Evolutionary conservation across 1,140 invertebrate genomes (phyloP).

Genomic region (Zelostemma sp.): DNA sequence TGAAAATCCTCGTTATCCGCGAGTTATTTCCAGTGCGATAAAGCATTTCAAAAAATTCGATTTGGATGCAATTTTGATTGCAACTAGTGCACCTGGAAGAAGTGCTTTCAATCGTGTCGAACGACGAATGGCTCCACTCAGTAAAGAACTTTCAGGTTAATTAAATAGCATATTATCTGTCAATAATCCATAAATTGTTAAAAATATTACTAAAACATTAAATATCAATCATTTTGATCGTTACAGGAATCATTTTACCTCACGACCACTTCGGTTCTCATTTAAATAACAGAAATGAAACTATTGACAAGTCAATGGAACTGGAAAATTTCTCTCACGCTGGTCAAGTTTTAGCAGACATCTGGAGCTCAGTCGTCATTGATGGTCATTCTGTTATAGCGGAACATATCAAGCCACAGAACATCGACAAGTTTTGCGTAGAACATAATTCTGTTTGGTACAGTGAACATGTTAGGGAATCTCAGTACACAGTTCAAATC

Average conservation of each 20-base stretch:
- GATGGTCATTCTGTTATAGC: background rate
- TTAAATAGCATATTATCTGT: too few relatives aligned
- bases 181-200: too few relatives aligned
- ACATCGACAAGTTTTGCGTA: background rate
- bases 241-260: background rate
- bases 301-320: background rate
- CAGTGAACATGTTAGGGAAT: background rate
- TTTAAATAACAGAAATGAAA: background rate
- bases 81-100: background rate
- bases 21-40: background rate
- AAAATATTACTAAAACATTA: background rate
- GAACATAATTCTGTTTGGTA: background rate
- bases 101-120: background rate
- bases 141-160: background rate
- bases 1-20: background rate
- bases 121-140: background rate
- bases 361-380: background rate
- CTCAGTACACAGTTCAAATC: background rate
- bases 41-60: background rate
- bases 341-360: background rate
- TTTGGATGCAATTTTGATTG: background rate
- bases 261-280: slow-evolving; percentile 2
- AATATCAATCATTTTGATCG: background rate
- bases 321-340: background rate
- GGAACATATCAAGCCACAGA: too few relatives aligned